Evolutionary conservation across 1,140 invertebrate genomes (phyloP).

Genomic region (Pomacea maculata): DNA sequence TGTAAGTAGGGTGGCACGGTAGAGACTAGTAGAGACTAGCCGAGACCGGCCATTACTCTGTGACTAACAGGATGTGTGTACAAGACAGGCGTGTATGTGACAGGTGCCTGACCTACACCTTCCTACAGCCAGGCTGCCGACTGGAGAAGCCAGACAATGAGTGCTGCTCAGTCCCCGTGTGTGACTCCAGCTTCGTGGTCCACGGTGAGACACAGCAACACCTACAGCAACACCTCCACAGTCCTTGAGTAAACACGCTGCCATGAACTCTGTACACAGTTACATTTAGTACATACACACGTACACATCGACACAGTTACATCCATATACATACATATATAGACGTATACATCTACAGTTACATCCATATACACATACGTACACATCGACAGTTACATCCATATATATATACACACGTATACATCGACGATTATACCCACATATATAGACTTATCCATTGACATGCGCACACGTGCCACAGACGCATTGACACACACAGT

Average conservation of each 20-base stretch:
- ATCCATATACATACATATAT: background rate
- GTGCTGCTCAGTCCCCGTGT: slow-evolving; percentile 40
- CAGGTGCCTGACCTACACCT: slow-evolving; percentile 43
- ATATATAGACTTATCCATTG: background rate
- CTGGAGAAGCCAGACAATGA: slow-evolving; percentile 34
- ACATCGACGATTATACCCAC: background rate
- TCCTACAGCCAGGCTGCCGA: slow-evolving; percentile 36
- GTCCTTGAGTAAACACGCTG: background rate
- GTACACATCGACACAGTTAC: background rate
- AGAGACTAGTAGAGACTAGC: no score
- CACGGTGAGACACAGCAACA: background rate
- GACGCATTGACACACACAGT: slow-evolving; percentile 8
- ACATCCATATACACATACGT: background rate
- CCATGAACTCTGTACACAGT: no score
- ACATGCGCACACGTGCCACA: slow-evolving; percentile 7
- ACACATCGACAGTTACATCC: background rate
- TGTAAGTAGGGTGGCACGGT: no score
- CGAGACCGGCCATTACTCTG: no score
- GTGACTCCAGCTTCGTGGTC: background rate
- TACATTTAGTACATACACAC: background rate
- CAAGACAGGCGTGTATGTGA: slow-evolving; percentile 7
- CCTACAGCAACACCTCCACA: background rate
- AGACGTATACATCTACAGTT: background rate
- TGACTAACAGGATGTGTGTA: no score
- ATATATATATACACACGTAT: background rate